Conservation (phyloP, 2,113 vertebrate genomes). For the Perca schrenkii region DNA sequence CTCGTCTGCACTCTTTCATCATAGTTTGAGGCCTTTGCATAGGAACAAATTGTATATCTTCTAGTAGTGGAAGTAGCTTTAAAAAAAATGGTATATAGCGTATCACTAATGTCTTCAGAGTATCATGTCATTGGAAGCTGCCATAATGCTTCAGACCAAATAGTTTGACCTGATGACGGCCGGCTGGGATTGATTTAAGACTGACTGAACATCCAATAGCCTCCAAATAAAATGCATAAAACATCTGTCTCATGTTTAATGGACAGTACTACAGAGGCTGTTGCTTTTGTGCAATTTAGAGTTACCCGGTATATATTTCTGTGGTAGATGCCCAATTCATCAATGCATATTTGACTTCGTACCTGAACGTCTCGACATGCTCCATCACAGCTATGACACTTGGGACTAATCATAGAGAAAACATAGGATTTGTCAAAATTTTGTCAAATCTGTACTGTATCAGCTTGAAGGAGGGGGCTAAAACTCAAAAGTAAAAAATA, state of each 20-base stretch:
- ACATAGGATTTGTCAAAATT: slow-evolving; percentile 10
- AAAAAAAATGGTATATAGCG: not conserved
- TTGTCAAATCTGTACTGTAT: slow-evolving; percentile 42
- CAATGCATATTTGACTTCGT: not conserved
- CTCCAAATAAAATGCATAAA: slow-evolving; percentile 36
- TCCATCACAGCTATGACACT: not conserved
- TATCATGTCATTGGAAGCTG: slow-evolving; percentile 20
- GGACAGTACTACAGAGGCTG: not conserved
- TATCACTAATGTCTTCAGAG: slow-evolving; percentile 25
- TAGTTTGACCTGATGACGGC: not conserved
- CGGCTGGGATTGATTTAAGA: slow-evolving; percentile 9
- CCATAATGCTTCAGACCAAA: slow-evolving; percentile 58
- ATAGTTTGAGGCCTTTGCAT: slow-evolving; percentile 46
- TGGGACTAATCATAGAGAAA: not conserved
- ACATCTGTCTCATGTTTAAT: slow-evolving; percentile 31
- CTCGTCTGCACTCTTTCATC: slow-evolving; percentile 22
- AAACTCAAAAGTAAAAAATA: slow-evolving; percentile 20
- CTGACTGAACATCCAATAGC: not conserved
- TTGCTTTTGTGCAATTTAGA: slow-evolving; percentile 1
- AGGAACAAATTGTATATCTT: slow-evolving; percentile 11
- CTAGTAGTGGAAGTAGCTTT: not conserved
- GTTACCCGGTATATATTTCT: not conserved
- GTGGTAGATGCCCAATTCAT: not conserved
- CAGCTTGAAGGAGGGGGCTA: slow-evolving; percentile 19
- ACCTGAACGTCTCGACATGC: not conserved